Conservation (phyloP, 2,113 vertebrate species). For the Oryzias javanicus region DNA sequence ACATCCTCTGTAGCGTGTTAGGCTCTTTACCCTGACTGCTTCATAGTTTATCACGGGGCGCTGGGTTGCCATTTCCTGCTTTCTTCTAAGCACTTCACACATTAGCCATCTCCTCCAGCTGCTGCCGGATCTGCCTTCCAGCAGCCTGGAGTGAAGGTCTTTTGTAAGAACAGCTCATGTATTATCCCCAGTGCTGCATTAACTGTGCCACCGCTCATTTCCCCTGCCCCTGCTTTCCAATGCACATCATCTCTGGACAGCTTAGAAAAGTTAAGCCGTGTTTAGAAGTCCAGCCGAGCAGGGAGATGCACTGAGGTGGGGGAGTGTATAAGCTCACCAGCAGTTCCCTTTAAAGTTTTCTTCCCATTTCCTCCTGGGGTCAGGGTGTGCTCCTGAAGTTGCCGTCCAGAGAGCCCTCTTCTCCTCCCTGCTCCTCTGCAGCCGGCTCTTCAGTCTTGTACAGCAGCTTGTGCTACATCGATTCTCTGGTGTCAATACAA, state of each 20-base stretch:
- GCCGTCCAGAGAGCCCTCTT: slow-evolving; percentile 9
- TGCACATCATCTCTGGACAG: slow-evolving; percentile 33
- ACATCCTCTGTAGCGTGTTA: neutral
- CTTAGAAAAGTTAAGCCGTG: slow-evolving; percentile 38
- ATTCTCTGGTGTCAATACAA: slow-evolving; percentile 65
- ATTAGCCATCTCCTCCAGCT: neutral
- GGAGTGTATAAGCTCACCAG: slow-evolving; percentile 39
- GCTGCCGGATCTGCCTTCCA: neutral
- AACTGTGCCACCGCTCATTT: slow-evolving; percentile 17
- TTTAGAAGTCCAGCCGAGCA: slow-evolving; percentile 15
- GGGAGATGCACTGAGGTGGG: neutral
- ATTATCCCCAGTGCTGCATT: neutral
- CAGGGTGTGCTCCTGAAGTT: slow-evolving; percentile 42
- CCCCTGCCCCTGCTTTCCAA: slow-evolving; percentile 31
- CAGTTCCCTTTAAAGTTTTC: slow-evolving; percentile 28
- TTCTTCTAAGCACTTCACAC: slow-evolving; percentile 6
- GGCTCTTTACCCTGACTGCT: slow-evolving; percentile 6
- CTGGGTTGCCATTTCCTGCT: slow-evolving; percentile 7
- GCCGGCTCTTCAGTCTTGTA: slow-evolving; percentile 44
- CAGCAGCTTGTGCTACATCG: slow-evolving; percentile 63
- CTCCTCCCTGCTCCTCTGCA: neutral
- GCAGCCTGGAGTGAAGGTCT: slow-evolving; percentile 16
- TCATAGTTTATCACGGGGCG: slow-evolving; percentile 12
- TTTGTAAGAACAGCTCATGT: slow-evolving; percentile 12
- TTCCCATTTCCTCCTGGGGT: slow-evolving; percentile 47